phyloP scores from a whole-genome alignment of 1,140 invertebrate species.

The Camponotus pennsylvanicus region DNA sequence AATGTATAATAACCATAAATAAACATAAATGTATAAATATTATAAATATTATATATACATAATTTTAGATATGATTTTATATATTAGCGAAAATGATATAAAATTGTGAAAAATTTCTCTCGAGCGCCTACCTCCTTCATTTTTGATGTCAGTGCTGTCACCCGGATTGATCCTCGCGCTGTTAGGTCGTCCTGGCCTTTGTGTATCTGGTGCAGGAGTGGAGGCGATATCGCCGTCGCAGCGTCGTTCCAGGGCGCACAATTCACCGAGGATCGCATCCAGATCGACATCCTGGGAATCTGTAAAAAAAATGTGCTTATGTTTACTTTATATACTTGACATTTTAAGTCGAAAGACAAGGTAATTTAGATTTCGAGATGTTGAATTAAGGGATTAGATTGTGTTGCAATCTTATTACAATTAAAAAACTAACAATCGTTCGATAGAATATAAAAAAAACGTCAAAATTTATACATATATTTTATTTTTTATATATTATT shows the following conservation, averaged over 20 bases:
- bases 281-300: constrained; percentile 98
- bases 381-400: neutral
- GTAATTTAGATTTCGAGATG: too few relatives aligned
- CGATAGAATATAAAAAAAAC: too few relatives aligned
- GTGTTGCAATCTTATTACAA: neutral
- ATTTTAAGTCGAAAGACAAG: too few relatives aligned
- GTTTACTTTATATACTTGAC: neutral
- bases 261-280: constrained; percentile 97
- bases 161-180: constrained; percentile 80
- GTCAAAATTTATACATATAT: neutral
- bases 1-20: too few relatives aligned
- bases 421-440: neutral
- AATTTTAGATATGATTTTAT: neutral
- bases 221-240: constrained; percentile 90
- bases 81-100: neutral
- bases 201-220: constrained; percentile 84
- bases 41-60: neutral
- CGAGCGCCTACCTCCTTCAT: constrained; percentile 77
- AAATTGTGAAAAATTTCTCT: neutral
- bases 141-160: constrained; percentile 83
- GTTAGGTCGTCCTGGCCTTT: constrained; percentile 81
- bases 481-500: neutral
- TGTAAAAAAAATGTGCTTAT: constrained; percentile 74
- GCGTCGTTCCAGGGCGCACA: constrained; percentile 95
- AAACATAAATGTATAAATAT: neutral